These are phyloP conservation scores for Scaptomyza reducta DNA, from an alignment of 2,888 invertebrate species.

Conservation along the genomic window DNA sequence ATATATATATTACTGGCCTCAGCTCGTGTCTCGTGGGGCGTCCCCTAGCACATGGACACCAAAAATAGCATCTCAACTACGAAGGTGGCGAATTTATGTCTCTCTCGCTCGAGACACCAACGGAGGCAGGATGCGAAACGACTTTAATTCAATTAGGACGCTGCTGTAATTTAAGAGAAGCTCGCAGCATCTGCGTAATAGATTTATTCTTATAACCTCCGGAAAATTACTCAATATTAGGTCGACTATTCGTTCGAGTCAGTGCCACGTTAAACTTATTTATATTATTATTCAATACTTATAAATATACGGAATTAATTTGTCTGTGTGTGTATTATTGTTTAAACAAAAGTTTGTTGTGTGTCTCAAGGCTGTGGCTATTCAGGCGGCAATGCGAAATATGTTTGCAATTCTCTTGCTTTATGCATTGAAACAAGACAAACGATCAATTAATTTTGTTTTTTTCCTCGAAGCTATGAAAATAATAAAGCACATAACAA, in stretches of 20 bases:
- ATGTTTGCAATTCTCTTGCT: conserved; percentile 55
- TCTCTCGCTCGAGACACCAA: conserved; percentile 31
- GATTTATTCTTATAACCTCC: conserved; percentile 61
- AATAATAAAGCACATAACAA: conserved; percentile 23
- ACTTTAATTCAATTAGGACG: conserved; percentile 74
- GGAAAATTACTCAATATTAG: conserved; percentile 75
- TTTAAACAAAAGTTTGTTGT: conserved; percentile 47
- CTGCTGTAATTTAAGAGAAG: conserved; percentile 65
- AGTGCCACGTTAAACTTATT: conserved; percentile 30
- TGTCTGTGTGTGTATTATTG: conserved; percentile 24
- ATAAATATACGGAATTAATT: conserved; percentile 36
- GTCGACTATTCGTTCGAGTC: conserved; percentile 19
- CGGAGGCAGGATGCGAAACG: conserved; percentile 55
- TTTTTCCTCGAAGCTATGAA: conserved; percentile 15
- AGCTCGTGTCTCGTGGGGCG: conserved; percentile 9
- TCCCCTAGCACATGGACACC: conserved; percentile 45
- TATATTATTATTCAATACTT: conserved; percentile 20
- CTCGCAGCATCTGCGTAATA: conserved; percentile 48
- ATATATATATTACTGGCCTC: conserved; percentile 45
- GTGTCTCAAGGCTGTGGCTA: conserved; percentile 60
- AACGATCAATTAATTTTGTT: conserved; percentile 49
- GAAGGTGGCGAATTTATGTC: conserved; percentile 73
- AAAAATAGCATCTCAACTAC: conserved; percentile 51
- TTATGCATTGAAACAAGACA: conserved; percentile 44
- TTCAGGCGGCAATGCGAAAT: conserved; percentile 70